A percentile compares a stretch with the other conserved stretches of the same genome.
Conservation (phyloP, 2,797 vertebrate species). For the Delichon dasypus region DNA sequence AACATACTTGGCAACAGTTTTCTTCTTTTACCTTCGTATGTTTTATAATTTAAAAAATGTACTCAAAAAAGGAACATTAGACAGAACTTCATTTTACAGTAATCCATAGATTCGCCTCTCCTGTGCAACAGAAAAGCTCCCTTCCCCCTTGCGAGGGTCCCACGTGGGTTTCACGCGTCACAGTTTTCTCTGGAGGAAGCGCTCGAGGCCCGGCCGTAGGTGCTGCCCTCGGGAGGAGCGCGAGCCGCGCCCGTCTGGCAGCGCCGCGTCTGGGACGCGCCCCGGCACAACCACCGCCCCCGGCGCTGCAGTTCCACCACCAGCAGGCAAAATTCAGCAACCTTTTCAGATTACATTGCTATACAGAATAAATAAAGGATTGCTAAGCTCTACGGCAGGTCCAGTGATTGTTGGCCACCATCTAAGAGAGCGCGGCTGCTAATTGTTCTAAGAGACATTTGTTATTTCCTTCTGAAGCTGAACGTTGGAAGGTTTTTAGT, state of each 20-base stretch:
- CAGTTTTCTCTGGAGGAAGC: neutral
- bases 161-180: neutral
- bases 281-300: neutral
- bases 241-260: rapidly evolving
- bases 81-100: slow-evolving; percentile 34
- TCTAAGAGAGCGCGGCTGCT: neutral
- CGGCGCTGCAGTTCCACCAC: neutral
- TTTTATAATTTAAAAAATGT: slow-evolving; percentile 39
- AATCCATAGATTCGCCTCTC: slow-evolving; percentile 14
- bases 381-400: neutral
- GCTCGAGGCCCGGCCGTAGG: neutral
- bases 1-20: slow-evolving; percentile 44
- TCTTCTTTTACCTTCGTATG: slow-evolving; percentile 33
- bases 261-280: no score
- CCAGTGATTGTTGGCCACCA: neutral
- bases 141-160: slow-evolving; percentile 20
- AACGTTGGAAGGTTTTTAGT: neutral
- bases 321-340: neutral
- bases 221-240: neutral
- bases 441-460: neutral
- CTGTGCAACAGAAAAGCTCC: slow-evolving; percentile 18
- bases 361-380: slow-evolving; percentile 31
- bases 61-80: slow-evolving; percentile 30
- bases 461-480: neutral
- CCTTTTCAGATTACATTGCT: neutral